Percentiles rank a stretch among this genome's conserved stretches.
Evolutionary conservation across 1,140 invertebrate species (phyloP).

Genomic region (Meloidogyne hapla): DNA sequence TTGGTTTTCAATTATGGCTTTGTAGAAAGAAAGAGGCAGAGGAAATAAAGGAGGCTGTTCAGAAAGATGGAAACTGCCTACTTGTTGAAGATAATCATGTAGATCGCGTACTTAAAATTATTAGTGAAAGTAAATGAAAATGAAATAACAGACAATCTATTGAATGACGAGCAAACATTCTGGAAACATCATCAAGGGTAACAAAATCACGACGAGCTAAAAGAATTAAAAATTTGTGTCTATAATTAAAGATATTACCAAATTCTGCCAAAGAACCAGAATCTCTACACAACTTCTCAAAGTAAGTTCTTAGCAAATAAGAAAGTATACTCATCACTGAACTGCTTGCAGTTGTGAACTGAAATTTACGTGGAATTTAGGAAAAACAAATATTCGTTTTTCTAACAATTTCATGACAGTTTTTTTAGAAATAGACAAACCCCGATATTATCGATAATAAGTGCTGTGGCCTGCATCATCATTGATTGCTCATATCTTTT

Average conservation of each 20-base stretch:
- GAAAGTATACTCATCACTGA: slow-evolving; percentile 18
- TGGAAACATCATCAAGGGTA: slow-evolving; percentile 13
- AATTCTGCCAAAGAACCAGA: not conserved
- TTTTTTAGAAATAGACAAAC: not conserved
- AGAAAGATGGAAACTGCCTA: not conserved
- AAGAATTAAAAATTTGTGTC: not conserved
- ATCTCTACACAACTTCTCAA: slow-evolving; percentile 25
- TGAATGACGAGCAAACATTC: slow-evolving; percentile 2
- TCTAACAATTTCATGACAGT: not conserved
- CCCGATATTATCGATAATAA: slow-evolving; percentile 24
- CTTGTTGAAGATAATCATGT: slow-evolving; percentile 26
- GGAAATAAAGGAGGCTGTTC: slow-evolving; percentile 12
- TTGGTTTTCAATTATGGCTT: not conserved
- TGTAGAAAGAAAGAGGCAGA: not conserved
- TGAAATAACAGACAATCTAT: not conserved
- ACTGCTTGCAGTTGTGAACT: slow-evolving; percentile 15
- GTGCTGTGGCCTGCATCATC: slow-evolving; percentile 11
- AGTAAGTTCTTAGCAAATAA: slow-evolving; percentile 17
- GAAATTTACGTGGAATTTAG: not conserved
- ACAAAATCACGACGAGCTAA: slow-evolving; percentile 11
- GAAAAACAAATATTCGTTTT: not conserved
- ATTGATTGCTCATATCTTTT: slow-evolving; percentile 15
- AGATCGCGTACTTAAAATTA: slow-evolving; percentile 18
- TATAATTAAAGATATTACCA: not conserved
- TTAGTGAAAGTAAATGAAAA: not conserved